Conservation (phyloP, 1,140 invertebrate genomes). For the Procambarus clarkii region DNA sequence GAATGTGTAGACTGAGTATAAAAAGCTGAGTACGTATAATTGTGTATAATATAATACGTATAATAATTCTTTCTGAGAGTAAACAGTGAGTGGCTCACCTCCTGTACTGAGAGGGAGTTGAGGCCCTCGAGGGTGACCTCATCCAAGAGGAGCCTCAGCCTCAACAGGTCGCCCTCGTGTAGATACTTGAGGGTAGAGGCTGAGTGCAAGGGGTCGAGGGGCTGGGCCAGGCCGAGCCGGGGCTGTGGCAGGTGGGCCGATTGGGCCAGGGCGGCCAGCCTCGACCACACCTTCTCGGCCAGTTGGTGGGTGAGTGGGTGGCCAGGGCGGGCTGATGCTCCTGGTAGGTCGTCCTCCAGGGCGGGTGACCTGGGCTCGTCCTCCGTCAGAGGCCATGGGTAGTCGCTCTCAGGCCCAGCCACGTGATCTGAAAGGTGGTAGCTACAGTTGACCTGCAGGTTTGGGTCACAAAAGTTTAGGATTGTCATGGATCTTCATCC, state of each 20-base stretch:
- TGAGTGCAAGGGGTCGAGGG: slow-evolving; percentile 19
- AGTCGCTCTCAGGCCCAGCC: too few relatives aligned
- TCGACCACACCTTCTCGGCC: background rate
- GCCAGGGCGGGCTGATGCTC: background rate
- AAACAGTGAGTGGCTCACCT: background rate
- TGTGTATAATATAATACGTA: too few relatives aligned
- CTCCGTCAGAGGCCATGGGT: too few relatives aligned
- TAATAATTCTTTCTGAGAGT: too few relatives aligned
- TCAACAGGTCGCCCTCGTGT: slow-evolving; percentile 31
- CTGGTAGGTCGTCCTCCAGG: background rate
- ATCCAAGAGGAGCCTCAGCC: slow-evolving; percentile 12
- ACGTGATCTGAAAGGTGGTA: too few relatives aligned
- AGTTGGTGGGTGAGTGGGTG: background rate
- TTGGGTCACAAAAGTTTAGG: too few relatives aligned
- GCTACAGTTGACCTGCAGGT: too few relatives aligned
- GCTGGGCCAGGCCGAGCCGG: background rate
- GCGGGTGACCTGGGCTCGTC: background rate
- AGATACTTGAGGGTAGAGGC: slow-evolving; percentile 36
- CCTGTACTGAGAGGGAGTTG: slow-evolving; percentile 28
- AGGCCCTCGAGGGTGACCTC: slow-evolving; percentile 24
- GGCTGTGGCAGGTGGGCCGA: slow-evolving; percentile 28
- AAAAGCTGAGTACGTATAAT: too few relatives aligned
- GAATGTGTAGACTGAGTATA: too few relatives aligned
- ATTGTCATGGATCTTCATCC: too few relatives aligned
- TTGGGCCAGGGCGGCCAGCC: background rate